Evolutionary conservation across 2,888 invertebrate genomes (phyloP), one percentile per base, ranked within the genome.

Genomic region (Drosophila planitibia): DNA sequence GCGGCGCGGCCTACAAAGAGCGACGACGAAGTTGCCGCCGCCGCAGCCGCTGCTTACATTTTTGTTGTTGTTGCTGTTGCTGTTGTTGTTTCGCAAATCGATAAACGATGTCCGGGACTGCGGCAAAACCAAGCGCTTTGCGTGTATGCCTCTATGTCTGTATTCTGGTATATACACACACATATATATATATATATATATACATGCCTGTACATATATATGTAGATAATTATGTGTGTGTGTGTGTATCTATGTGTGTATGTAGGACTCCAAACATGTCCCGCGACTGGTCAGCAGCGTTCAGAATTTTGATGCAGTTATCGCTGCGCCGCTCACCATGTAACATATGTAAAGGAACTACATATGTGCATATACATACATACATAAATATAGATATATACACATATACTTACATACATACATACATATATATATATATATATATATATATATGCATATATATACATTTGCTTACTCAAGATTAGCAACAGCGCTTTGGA

Each of bases 21-120:
- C 70, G 74, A 66, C 55, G 77, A 79, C 35, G 74, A 73, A 59
- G 76, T 68, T 66, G 76, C 58, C 69, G 69, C n/a, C 35, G 35
- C 55, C 54, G 65, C 62, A 28, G 53, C 41, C 54, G 61, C 79
- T 64, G 62, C 30, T 72, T 53, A 51, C 76, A 61, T 25, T 51
- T 32, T 22, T 66, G 30, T 41, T 69, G 66, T 64, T 67, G 66
- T 44, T 76, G 68, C 64, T 85, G 79, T 76, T 85, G 70, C 70
- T 78, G 75, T 69, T 73, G 58, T 22, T 58, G 58, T 77, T 77
- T 86, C 73, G 81, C 85, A 87, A 88, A 88, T 88, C 88, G 88
- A 88, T 88, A 88, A 90, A 88, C 80, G 87, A 79, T 86, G 91
- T 90, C 79, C 90, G 86, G 86, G 82, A 82, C 85, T 75, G 76